Evolutionary conservation across 64 coral and sea anemone species (phyloP).

Genomic region (Acropora yongei): DNA sequence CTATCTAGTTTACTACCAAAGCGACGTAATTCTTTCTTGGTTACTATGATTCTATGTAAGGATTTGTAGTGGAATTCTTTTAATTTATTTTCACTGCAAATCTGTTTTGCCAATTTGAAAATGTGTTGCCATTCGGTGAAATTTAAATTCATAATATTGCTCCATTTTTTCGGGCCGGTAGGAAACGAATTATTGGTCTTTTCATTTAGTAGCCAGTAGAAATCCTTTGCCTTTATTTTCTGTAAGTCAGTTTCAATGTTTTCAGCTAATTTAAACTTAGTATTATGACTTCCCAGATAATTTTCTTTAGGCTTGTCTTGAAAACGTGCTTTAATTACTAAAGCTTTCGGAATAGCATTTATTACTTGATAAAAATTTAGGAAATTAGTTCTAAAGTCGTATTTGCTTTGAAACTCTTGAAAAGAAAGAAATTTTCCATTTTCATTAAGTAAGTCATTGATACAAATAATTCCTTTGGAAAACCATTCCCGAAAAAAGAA

Average conservation of each 20-base stretch:
- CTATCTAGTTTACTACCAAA: not conserved
- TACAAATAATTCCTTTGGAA: not conserved
- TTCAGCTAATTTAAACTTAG: not conserved
- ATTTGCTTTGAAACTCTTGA: not conserved
- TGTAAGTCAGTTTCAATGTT: not conserved
- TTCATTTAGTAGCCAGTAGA: not conserved
- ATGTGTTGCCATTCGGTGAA: not conserved
- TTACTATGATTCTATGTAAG: not conserved
- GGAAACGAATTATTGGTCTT: not conserved
- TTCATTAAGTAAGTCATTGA: not conserved
- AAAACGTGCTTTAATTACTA: not conserved
- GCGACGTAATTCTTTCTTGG: not conserved
- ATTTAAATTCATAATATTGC: not conserved
- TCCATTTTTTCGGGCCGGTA: not conserved
- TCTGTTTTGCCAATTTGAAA: not conserved
- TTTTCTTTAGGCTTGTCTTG: not conserved
- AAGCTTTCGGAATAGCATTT: not conserved
- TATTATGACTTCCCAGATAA: not conserved
- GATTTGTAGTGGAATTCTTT: not conserved
- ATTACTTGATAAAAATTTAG: slow-evolving; percentile 9
- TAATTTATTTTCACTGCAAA: slow-evolving; percentile 10
- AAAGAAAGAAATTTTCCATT: slow-evolving; percentile 8
- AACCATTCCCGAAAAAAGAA: not conserved
- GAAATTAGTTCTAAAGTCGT: not conserved
- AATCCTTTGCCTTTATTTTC: not conserved